Percentiles rank a stretch among this genome's conserved stretches.
Evolutionary conservation across 2,888 invertebrate species (phyloP).

Genomic region (Hydrotaea diabolus): DNA sequence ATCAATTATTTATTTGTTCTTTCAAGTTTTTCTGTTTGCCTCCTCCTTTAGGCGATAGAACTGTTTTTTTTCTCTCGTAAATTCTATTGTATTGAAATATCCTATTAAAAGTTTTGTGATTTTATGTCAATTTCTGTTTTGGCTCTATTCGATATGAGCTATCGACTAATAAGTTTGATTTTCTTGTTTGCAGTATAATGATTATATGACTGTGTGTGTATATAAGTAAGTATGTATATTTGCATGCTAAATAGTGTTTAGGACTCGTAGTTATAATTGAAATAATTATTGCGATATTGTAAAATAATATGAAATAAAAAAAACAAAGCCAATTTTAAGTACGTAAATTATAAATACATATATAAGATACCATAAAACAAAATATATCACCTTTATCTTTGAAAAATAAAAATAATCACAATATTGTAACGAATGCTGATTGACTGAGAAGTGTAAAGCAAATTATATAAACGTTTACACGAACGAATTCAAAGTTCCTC

Average conservation of each 20-base stretch:
- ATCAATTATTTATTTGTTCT: conserved; percentile 1
- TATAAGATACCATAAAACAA: conserved; percentile 49
- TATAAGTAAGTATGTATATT: neutral
- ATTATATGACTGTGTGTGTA: conserved; percentile 3
- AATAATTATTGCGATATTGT: conserved; percentile 21
- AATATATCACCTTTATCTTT: conserved; percentile 16
- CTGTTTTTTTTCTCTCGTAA: neutral
- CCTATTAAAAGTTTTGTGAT: conserved; percentile 5
- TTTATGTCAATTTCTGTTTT: conserved; percentile 1
- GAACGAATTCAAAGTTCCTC: neutral
- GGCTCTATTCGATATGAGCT: conserved; percentile 11
- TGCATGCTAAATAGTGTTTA: conserved; percentile 38
- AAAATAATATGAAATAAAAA: conserved; percentile 10
- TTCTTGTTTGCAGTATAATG: conserved; percentile 2
- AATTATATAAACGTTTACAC: neutral
- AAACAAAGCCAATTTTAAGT: conserved; percentile 37
- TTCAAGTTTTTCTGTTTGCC: neutral
- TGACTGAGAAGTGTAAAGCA: neutral
- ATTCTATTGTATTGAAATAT: neutral
- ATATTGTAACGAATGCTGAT: conserved; percentile 60
- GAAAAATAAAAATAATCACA: conserved; percentile 48
- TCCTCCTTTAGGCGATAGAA: neutral
- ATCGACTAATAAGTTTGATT: conserved; percentile 21
- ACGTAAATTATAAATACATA: conserved; percentile 29
- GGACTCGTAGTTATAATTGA: conserved; percentile 48